phyloP scores from a whole-genome alignment of 2,797 vertebrate species.

The Pipistrellus pipistrellus region DNA sequence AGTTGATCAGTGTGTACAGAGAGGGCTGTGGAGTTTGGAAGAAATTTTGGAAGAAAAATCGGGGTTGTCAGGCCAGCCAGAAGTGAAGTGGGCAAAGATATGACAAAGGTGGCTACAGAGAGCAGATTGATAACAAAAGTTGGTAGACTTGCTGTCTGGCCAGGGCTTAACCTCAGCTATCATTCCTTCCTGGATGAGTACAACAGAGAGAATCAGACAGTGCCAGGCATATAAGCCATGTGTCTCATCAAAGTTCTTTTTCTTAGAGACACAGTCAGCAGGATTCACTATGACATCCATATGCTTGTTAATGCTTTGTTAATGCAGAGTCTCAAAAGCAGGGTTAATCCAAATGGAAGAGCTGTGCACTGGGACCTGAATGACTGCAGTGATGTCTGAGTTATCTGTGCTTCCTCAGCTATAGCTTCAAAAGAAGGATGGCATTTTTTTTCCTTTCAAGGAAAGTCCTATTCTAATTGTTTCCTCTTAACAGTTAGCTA shows the following conservation, averaged over 20 bases:
- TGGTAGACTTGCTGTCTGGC: background rate
- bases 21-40: background rate
- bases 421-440: background rate
- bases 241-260: conserved; percentile 40
- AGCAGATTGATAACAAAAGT: background rate
- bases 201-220: conserved; percentile 35
- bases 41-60: background rate
- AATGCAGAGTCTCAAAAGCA: conserved; percentile 17
- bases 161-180: background rate
- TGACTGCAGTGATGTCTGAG: background rate
- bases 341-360: conserved; percentile 4
- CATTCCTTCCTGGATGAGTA: background rate
- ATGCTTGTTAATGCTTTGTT: background rate
- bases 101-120: background rate
- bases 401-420: background rate
- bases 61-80: background rate
- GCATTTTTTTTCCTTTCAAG: background rate
- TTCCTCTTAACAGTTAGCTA: conserved; percentile 59
- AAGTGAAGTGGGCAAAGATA: conserved; percentile 1
- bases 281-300: background rate
- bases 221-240: background rate
- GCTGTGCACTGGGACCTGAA: background rate
- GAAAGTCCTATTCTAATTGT: conserved; percentile 23
- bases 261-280: conserved; percentile 59
- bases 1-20: background rate